phyloP scores from a whole-genome alignment of 2,113 vertebrate genomes.

The Macrotus californicus region DNA sequence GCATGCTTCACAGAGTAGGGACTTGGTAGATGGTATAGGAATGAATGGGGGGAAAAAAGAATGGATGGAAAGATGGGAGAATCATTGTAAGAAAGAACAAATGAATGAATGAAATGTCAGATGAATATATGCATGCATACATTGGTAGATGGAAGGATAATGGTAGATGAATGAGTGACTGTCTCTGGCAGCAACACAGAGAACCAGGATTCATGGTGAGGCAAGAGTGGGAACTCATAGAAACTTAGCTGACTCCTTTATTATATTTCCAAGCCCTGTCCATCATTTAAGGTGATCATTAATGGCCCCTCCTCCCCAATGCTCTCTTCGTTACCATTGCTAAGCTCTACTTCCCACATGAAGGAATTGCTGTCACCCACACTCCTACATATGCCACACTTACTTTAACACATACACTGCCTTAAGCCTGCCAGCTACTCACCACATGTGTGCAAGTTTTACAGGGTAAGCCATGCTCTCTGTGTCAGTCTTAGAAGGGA shows the following conservation, averaged over 20 bases:
- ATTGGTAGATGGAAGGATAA: too few relatives aligned
- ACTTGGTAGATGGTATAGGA: background rate
- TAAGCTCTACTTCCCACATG: background rate
- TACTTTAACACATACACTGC: background rate
- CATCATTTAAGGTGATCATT: background rate
- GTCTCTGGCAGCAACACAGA: background rate
- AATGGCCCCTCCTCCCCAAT: background rate
- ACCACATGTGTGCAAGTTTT: background rate
- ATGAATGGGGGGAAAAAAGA: background rate
- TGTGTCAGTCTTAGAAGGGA: background rate
- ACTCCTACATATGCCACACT: background rate
- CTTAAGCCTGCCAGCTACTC: background rate
- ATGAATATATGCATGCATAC: background rate
- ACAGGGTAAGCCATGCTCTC: background rate
- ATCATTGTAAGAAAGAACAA: background rate
- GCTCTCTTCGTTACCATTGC: background rate
- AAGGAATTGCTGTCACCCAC: background rate
- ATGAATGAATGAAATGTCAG: background rate
- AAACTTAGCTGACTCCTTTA: background rate
- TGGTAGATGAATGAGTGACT: background rate
- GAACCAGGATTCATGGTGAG: constrained; percentile 5
- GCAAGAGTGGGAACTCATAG: background rate
- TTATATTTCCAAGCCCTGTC: background rate
- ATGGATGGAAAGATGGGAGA: background rate
- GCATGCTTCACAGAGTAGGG: background rate